phyloP scores from a whole-genome alignment of 2,888 invertebrate species.

The Furcula furcula region DNA sequence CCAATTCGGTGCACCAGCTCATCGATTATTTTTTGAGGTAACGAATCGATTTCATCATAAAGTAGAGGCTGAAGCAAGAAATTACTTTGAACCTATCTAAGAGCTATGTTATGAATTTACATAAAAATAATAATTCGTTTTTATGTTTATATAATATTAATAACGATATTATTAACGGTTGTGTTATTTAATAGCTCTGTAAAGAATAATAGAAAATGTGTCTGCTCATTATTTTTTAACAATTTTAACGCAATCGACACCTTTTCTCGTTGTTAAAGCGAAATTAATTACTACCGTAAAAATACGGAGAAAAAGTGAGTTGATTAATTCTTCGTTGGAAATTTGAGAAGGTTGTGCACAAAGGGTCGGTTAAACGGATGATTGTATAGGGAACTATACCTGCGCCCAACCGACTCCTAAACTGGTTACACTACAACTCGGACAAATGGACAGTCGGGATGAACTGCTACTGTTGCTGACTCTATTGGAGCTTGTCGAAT shows the following conservation, averaged over 20 bases:
- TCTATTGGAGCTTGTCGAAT: conserved; percentile 62
- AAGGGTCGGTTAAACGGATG: conserved; percentile 46
- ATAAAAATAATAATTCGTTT: background rate
- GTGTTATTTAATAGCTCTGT: conserved; percentile 48
- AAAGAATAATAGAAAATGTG: conserved; percentile 43
- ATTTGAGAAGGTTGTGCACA: conserved; percentile 72
- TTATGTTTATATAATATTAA: background rate
- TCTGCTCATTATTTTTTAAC: conserved; percentile 62
- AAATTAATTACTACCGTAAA: conserved; percentile 70
- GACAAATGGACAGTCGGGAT: conserved; percentile 34
- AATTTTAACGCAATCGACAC: conserved; percentile 68
- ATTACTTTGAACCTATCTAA: conserved; percentile 24
- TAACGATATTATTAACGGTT: conserved; percentile 11
- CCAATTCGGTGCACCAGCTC: conserved; percentile 27
- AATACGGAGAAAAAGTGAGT: conserved; percentile 55
- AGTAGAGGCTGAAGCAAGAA: conserved; percentile 41
- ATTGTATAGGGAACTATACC: conserved; percentile 30
- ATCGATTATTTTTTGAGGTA: conserved; percentile 36
- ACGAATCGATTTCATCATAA: conserved; percentile 48
- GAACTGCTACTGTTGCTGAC: conserved; percentile 49
- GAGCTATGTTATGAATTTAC: conserved; percentile 1
- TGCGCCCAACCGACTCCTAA: conserved; percentile 6
- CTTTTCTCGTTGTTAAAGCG: conserved; percentile 57
- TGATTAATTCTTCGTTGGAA: conserved; percentile 65
- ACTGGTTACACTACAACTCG: conserved; percentile 25